A percentile compares a stretch with the other conserved stretches of the same genome.
Evolutionary conservation across 2,113 vertebrate genomes (phyloP).

Genomic region (Coturnix japonica): DNA sequence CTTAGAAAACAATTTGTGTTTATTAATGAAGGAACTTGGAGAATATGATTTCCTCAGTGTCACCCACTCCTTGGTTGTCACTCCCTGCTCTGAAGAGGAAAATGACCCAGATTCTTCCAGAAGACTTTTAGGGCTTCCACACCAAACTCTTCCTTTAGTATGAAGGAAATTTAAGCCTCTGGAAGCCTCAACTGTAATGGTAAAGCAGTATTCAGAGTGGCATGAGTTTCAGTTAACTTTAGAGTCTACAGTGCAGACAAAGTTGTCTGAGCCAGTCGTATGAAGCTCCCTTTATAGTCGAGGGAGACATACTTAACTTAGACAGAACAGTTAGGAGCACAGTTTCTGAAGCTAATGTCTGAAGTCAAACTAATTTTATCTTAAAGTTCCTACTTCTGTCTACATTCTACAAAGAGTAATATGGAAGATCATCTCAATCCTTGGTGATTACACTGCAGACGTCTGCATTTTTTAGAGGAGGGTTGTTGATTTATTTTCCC

Average conservation of each 20-base stretch:
- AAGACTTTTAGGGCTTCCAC: background rate
- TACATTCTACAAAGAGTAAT: background rate
- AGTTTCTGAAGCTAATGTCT: background rate
- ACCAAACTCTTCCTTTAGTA: background rate
- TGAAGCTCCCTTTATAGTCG: background rate
- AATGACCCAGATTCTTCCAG: background rate
- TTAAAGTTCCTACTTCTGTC: background rate
- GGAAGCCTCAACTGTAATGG: background rate
- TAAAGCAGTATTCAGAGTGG: background rate
- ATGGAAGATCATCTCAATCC: background rate
- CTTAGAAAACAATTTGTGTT: background rate
- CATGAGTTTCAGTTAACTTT: background rate
- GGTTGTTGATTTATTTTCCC: background rate
- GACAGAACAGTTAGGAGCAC: fast-evolving
- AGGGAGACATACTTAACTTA: background rate
- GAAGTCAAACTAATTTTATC: no score
- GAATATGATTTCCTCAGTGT: background rate
- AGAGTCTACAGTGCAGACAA: background rate
- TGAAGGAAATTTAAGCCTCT: background rate
- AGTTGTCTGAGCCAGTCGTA: background rate
- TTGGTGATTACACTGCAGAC: background rate
- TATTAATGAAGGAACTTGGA: background rate
- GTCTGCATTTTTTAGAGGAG: background rate
- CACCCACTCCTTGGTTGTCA: background rate
- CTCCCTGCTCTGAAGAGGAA: background rate